Evolutionary conservation across 2,888 invertebrate species (phyloP).

Genomic region (Drosophila borborema): DNA sequence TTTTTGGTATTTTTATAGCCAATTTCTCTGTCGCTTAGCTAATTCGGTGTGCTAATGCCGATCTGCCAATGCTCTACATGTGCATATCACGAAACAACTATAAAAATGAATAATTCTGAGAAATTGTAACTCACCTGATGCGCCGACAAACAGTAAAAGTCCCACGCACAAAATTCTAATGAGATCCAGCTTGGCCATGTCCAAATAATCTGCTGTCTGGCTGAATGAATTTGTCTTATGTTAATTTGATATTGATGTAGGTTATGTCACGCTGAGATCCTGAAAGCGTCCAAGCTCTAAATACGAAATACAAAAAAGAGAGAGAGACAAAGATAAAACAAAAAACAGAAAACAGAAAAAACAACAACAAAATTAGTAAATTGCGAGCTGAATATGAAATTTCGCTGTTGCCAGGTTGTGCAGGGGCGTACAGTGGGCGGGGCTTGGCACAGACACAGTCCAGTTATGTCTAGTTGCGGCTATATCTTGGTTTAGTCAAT

Average conservation of each 20-base stretch:
- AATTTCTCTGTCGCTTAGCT: conserved; percentile 29
- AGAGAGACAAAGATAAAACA: background rate
- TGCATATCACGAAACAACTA: background rate
- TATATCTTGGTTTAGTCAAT: conserved; percentile 51
- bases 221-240: conserved; percentile 26
- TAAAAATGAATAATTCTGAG: conserved; percentile 20
- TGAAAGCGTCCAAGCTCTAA: conserved; percentile 47
- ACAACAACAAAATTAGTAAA: conserved; percentile 27
- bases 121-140: conserved; percentile 55
- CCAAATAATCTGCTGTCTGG: background rate
- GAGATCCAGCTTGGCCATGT: conserved; percentile 11
- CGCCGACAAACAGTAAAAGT: conserved; percentile 14
- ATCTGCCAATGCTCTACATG: conserved; percentile 30
- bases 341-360: background rate
- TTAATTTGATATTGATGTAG: conserved; percentile 45
- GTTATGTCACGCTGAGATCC: conserved; percentile 51
- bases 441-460: conserved; percentile 34
- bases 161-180: conserved; percentile 13
- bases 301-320: background rate
- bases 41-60: conserved; percentile 26
- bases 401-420: conserved; percentile 22
- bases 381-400: conserved; percentile 38
- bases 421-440: background rate
- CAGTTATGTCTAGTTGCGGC: conserved; percentile 42
- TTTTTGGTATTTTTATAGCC: conserved; percentile 7